A percentile compares a stretch with the other conserved stretches of the same genome.
Conservation (phyloP, 2,797 vertebrate genomes). For the Eulemur rubriventer region DNA sequence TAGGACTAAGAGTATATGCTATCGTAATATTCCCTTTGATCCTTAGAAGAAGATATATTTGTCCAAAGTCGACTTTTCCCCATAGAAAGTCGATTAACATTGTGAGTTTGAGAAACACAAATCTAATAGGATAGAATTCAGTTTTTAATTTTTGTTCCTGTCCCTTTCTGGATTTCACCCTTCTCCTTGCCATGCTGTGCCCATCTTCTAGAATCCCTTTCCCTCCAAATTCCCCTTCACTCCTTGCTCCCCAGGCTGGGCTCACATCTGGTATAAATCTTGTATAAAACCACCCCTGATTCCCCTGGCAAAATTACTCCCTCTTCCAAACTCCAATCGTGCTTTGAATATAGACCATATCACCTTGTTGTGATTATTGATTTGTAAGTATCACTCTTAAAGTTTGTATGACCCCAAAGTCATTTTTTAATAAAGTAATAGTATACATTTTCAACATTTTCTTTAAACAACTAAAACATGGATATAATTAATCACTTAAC, state of each 20-base stretch:
- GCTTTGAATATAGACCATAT: not conserved
- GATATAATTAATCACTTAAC: not conserved
- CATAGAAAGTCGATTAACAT: not conserved
- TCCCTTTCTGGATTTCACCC: not conserved
- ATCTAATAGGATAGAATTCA: not conserved
- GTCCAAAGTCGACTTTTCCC: not conserved
- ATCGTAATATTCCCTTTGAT: not conserved
- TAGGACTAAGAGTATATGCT: not conserved
- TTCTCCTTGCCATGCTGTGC: not conserved
- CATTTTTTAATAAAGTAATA: not conserved
- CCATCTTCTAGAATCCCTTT: not conserved
- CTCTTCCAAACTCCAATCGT: not conserved
- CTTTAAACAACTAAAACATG: conserved; percentile 4
- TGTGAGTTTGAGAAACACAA: not conserved
- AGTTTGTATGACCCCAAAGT: not conserved
- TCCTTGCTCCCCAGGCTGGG: not conserved
- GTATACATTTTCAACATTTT: not conserved
- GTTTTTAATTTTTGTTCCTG: not conserved
- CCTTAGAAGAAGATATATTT: not conserved
- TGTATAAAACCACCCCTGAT: not conserved
- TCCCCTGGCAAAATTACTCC: not conserved
- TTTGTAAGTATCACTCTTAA: not conserved
- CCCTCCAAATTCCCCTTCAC: accelerated
- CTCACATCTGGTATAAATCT: not conserved
- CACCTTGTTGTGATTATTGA: not conserved